Base-by-base conservation (phyloP, 2,113 vertebrate species). In the Prionailurus bengalensis region DNA sequence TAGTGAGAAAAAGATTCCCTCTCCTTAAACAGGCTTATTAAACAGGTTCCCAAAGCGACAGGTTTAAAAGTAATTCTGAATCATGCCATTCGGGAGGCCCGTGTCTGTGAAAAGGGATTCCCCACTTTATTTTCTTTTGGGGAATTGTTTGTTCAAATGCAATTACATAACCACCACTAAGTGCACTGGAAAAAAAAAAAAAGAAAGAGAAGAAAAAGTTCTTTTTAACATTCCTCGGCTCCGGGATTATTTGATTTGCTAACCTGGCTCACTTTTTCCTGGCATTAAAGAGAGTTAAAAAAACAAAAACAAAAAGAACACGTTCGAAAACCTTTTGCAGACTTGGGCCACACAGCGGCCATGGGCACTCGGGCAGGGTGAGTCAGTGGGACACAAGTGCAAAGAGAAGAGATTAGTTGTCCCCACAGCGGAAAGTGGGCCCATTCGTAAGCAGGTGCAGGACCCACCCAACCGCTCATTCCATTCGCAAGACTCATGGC, bases 391-490 rank as follows among this genome's bases (percentile, higher is more conserved):
- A 58, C 86, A 42, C 48, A n/a, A 61, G 7, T 48, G 94, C 86
- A 73, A 14, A 76, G 87, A 82, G 55, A 89, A 94, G 76, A 92
- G 84, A 92, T 85, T 61, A 93, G 93, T 90, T 95, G 97, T 96
- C 80, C 96, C 74, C 71, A 15, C 0, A 61, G 55, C 39, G 58
- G 81, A 94, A 84, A 93, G 84, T n/a, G 84, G 94, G 88, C 96
- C 79, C 84, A 65, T 27, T 65, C 1, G 31, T 29, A 73, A 97
- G 97, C 98, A 97, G 98, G 98, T 98, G 98, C 97, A 36, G 71
- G 90, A 63, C 97, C 95, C 88, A 86, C 91, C 96, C 58, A 76
- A 31, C 21, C 33, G 16, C 74, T 97, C 97, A 97, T 97, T 96
- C 98, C 97, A 86, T 95, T 89, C 5, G 71, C 73, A 80, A 53